A percentile compares a stretch with the other conserved stretches of the same genome.
These are phyloP conservation scores for Hedya salicella DNA, from an alignment of 2,888 invertebrate genomes.

Conservation along the genomic window DNA sequence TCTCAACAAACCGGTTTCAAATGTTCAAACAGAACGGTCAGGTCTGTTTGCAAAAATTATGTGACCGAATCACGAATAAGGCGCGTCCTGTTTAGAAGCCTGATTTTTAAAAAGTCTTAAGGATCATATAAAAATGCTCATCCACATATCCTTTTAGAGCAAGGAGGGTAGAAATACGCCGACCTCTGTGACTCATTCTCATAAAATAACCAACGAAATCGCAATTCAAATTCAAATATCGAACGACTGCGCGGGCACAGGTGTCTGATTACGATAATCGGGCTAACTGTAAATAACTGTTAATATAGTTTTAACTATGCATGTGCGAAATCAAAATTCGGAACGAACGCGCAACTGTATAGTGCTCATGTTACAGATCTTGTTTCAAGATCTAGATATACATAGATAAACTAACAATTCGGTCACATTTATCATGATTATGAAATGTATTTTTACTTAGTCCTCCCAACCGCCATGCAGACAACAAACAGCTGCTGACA, in stretches of 20 bases:
- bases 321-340: conserved; percentile 33
- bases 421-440: too few species aligned
- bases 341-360: conserved; percentile 16
- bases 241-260: conserved; percentile 36
- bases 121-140: not conserved
- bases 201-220: conserved; percentile 58
- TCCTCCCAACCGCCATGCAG: too few species aligned
- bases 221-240: conserved; percentile 51
- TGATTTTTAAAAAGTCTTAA: conserved; percentile 8
- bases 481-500: too few species aligned
- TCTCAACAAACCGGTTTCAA: conserved; percentile 43
- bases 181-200: conserved; percentile 71
- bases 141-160: conserved; percentile 2
- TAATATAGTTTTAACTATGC: conserved; percentile 46
- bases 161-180: conserved; percentile 50
- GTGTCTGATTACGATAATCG: conserved; percentile 38
- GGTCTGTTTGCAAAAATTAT: conserved; percentile 54
- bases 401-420: too few species aligned
- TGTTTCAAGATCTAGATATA: not conserved
- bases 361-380: not conserved
- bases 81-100: conserved; percentile 52
- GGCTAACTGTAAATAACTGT: conserved; percentile 58
- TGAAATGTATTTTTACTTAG: too few species aligned
- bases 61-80: conserved; percentile 54
- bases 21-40: conserved; percentile 48